These are phyloP conservation scores for Theonella swinhoei DNA, from an alignment of 37 sponge, comb jelly and placozoan genomes.

Conservation along the genomic window DNA sequence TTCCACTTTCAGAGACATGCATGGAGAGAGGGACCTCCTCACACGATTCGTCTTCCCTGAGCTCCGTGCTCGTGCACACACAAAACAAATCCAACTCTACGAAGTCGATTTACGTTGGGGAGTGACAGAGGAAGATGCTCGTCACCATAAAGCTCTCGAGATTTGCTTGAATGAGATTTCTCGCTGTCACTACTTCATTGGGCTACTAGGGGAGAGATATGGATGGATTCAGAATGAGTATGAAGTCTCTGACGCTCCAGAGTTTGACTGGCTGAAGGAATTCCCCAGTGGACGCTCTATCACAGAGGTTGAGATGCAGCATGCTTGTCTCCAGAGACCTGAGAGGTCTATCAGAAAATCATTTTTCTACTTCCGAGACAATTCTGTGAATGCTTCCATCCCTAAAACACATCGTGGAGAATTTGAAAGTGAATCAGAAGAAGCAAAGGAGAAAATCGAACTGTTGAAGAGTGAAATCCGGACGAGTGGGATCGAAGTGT, in stretches of 20 bases:
- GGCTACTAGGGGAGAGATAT: constrained; percentile 92
- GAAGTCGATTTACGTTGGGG: constrained; percentile 99
- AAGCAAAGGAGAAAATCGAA: constrained; percentile 60
- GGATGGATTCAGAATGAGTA: constrained; percentile 89
- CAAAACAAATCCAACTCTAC: constrained; percentile 71
- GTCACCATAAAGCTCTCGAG: constrained; percentile 79
- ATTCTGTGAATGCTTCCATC: constrained; percentile 35
- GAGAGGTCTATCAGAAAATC: constrained; percentile 66
- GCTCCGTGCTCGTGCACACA: constrained; percentile 78
- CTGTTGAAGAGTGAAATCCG: constrained; percentile 75
- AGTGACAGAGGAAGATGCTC: constrained; percentile 89
- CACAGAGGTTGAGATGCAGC: constrained; percentile 94
- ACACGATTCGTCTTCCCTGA: constrained; percentile 95
- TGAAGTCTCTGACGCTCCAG: constrained; percentile 59
- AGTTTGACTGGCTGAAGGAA: constrained; percentile 91
- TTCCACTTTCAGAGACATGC: constrained; percentile 98
- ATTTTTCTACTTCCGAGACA: constrained; percentile 93
- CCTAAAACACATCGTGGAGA: constrained; percentile 23
- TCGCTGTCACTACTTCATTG: constrained; percentile 88
- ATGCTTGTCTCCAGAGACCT: constrained; percentile 72
- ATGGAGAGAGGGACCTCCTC: constrained; percentile 92
- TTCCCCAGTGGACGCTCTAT: constrained; percentile 79
- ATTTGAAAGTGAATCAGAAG: constrained; percentile 55
- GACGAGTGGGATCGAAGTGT: constrained; percentile 87
- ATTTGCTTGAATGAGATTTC: constrained; percentile 91